These are phyloP conservation scores for Lepisosteus oculatus DNA, from an alignment of 2,113 vertebrate genomes.

Conservation along the genomic window DNA sequence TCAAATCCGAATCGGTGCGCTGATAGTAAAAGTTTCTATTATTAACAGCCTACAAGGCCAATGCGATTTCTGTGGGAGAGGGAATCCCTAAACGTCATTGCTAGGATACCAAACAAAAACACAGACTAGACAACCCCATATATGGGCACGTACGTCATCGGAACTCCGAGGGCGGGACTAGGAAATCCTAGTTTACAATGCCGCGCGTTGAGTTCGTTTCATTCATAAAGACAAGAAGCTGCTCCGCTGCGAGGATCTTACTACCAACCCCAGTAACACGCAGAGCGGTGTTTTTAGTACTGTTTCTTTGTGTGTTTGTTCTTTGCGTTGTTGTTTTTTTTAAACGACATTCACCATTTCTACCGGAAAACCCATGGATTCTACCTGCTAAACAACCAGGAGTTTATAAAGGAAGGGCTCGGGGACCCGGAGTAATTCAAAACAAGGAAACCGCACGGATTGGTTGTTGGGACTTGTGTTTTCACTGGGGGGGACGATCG, in stretches of 20 bases:
- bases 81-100: conserved; percentile 97
- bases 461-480: conserved; percentile 74
- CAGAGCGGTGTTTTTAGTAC: not conserved
- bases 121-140: conserved; percentile 73
- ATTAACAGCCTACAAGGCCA: conserved; percentile 67
- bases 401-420: conserved; percentile 21
- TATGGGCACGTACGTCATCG: conserved; percentile 98
- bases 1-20: conserved; percentile 37
- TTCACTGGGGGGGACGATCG: conserved; percentile 32
- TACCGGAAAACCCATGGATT: conserved; percentile 34
- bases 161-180: conserved; percentile 81
- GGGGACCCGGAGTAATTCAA: conserved; percentile 37
- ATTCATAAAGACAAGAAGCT: conserved; percentile 82
- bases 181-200: conserved; percentile 55
- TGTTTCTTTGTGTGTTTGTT: not conserved
- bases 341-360: conserved; percentile 10
- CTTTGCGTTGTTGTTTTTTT: not conserved
- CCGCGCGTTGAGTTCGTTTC: conserved; percentile 59
- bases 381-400: conserved; percentile 20
- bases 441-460: conserved; percentile 52
- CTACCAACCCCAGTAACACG: conserved; percentile 20
- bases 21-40: conserved; percentile 73
- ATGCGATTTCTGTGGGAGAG: conserved; percentile 71
- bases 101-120: conserved; percentile 98
- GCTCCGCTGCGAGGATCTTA: conserved; percentile 46